Percentiles rank a stretch among this genome's conserved stretches.
Evolutionary conservation across 2,797 vertebrate species (phyloP).

Genomic region (Oreonectes daqikongensis): DNA sequence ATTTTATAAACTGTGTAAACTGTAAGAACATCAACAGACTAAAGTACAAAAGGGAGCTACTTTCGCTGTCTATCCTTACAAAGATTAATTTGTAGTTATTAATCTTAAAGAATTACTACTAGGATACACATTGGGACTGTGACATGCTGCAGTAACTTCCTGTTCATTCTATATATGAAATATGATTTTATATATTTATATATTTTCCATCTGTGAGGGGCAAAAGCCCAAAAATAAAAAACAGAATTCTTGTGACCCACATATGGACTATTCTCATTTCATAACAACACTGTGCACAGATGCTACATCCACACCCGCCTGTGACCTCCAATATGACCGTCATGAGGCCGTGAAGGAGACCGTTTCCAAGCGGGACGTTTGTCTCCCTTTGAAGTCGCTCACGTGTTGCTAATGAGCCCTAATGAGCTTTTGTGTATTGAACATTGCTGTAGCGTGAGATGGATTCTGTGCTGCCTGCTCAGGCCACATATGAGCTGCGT

Average conservation of each 20-base stretch:
- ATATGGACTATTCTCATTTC: neutral
- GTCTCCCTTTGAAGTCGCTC: constrained; percentile 25
- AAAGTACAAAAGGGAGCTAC: too few species aligned
- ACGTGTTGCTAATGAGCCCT: constrained; percentile 24
- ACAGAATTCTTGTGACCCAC: neutral
- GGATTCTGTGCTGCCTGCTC: neutral
- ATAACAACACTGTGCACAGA: neutral
- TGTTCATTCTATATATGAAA: too few species aligned
- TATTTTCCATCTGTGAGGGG: neutral
- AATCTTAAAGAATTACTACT: too few species aligned
- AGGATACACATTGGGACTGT: too few species aligned
- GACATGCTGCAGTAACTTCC: too few species aligned
- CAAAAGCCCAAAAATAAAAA: neutral
- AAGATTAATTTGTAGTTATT: too few species aligned
- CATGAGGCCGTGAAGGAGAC: constrained; percentile 31
- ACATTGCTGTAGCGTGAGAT: constrained; percentile 15
- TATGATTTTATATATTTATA: too few species aligned
- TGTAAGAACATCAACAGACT: too few species aligned
- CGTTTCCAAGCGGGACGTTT: constrained; percentile 17
- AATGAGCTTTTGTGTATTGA: constrained; percentile 27
- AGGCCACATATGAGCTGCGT: neutral
- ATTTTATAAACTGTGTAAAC: too few species aligned
- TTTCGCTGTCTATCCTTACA: too few species aligned
- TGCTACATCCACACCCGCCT: neutral
- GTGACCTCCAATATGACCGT: constrained; percentile 13